phyloP scores from a whole-genome alignment of 2,888 invertebrate species.

The Tetanocera ferruginea region DNA sequence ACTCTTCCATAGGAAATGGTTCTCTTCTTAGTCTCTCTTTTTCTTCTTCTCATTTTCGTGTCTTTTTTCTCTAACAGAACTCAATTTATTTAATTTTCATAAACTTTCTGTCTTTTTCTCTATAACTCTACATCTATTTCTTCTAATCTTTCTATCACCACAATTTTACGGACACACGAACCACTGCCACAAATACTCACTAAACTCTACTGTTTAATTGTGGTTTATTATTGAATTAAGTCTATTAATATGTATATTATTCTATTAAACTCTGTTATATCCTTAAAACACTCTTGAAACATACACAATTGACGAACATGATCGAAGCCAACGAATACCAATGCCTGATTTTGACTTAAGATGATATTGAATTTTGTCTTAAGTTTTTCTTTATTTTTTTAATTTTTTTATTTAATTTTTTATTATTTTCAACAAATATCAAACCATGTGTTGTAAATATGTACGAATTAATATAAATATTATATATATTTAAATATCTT shows the following conservation, averaged over 20 bases:
- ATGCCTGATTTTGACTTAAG: slow-evolving; percentile 42
- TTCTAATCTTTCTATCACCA: slow-evolving; percentile 29
- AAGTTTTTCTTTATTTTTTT: slow-evolving; percentile 34
- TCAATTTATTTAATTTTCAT: not conserved
- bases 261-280: not conserved
- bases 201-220: not conserved
- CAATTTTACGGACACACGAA: slow-evolving; percentile 27
- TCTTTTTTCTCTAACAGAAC: not conserved
- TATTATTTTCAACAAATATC: slow-evolving; percentile 53
- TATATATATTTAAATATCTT: slow-evolving; percentile 26
- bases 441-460: slow-evolving; percentile 60
- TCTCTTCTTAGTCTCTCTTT: not conserved
- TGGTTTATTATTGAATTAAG: not conserved
- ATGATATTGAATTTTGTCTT: slow-evolving; percentile 40
- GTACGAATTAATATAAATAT: slow-evolving; percentile 13
- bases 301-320: slow-evolving; percentile 25
- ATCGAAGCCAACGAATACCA: slow-evolving; percentile 42
- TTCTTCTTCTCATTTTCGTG: not conserved
- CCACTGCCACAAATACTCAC: slow-evolving; percentile 24
- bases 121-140: slow-evolving; percentile 3
- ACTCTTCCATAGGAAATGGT: slow-evolving; percentile 27
- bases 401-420: slow-evolving; percentile 38
- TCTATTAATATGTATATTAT: slow-evolving; percentile 1
- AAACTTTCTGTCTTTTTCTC: slow-evolving; percentile 3
- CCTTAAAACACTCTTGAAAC: slow-evolving; percentile 1